phyloP scores from a whole-genome alignment of 1,140 invertebrate species.

The Bursaphelenchus mucronatus region DNA sequence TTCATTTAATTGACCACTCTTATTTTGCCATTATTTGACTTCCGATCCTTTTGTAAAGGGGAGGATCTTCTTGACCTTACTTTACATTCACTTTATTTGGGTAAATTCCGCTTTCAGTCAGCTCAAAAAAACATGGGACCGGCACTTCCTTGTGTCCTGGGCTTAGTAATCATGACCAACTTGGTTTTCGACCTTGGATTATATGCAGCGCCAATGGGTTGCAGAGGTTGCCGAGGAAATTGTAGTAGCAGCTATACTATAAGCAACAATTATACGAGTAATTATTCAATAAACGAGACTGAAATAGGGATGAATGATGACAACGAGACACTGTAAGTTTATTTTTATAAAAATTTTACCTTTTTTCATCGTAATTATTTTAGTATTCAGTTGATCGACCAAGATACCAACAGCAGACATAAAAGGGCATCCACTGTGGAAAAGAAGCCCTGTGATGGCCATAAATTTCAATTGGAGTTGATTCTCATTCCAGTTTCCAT shows the following conservation, averaged over 20 bases:
- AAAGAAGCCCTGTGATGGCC: slow-evolving; percentile 3
- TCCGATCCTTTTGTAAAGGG: neutral
- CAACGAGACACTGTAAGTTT: slow-evolving; percentile 1
- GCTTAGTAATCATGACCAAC: neutral
- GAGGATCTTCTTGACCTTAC: neutral
- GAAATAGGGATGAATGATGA: neutral
- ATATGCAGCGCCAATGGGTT: neutral
- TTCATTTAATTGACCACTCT: neutral
- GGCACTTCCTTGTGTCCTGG: neutral
- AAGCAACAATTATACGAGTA: neutral
- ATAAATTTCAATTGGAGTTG: slow-evolving; percentile 32
- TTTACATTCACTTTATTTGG: neutral
- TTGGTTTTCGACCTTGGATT: neutral
- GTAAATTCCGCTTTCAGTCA: neutral
- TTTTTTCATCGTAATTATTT: neutral
- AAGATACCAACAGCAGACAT: slow-evolving; percentile 4
- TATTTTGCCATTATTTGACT: slow-evolving; percentile 13
- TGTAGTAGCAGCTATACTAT: neutral
- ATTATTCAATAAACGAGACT: neutral
- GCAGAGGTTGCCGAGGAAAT: neutral
- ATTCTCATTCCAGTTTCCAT: slow-evolving; percentile 44
- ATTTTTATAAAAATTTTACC: neutral
- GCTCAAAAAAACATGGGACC: neutral
- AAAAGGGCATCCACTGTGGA: slow-evolving; percentile 15
- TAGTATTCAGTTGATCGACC: neutral